Conservation (phyloP, 2,113 vertebrate genomes). For the Etheostoma cragini region DNA sequence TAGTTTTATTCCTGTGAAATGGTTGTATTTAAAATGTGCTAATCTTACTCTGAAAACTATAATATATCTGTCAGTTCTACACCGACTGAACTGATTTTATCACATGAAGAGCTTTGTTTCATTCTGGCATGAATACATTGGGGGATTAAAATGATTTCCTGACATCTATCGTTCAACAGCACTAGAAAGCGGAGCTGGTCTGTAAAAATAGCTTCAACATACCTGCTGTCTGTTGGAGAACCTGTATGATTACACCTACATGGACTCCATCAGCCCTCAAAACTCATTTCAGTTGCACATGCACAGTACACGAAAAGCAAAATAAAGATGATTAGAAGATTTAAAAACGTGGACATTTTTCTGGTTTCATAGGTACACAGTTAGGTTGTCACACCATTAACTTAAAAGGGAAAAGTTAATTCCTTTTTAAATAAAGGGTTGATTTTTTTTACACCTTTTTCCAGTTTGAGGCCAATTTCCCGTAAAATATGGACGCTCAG, state of each 20-base stretch:
- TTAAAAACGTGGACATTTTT: background rate
- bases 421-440: background rate
- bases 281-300: background rate
- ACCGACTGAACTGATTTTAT: constrained; percentile 40
- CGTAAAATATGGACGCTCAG: too few relatives aligned
- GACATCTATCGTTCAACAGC: constrained; percentile 27
- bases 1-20: constrained; percentile 32
- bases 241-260: background rate
- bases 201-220: constrained; percentile 5
- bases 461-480: background rate
- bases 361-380: background rate
- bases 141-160: constrained; percentile 44
- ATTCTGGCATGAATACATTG: constrained; percentile 37
- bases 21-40: constrained; percentile 31
- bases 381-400: background rate
- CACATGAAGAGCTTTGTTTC: constrained; percentile 60
- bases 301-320: background rate
- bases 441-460: background rate
- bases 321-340: too few relatives aligned
- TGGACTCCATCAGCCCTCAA: background rate
- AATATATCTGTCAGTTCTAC: constrained; percentile 38
- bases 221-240: background rate
- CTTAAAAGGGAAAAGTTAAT: background rate
- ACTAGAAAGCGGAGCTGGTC: background rate
- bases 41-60: constrained; percentile 44